A percentile compares a stretch with the other conserved stretches of the same genome.
Evolutionary conservation across 2,797 vertebrate species (phyloP).

Genomic region (Danio aesculapii): DNA sequence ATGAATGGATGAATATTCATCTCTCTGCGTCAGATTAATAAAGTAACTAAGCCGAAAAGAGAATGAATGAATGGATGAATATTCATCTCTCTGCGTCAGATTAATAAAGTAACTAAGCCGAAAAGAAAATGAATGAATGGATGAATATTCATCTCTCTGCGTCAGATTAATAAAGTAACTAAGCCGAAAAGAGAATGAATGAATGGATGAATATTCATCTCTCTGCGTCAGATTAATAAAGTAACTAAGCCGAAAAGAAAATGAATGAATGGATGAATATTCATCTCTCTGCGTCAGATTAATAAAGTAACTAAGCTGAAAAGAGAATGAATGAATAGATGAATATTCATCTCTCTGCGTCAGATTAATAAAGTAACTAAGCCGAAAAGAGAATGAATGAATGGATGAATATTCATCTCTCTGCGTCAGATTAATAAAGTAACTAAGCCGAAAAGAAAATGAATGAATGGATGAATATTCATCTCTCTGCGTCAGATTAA

Average conservation of each 20-base stretch:
- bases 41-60: neutral
- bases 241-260: neutral
- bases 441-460: neutral
- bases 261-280: neutral
- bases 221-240: neutral
- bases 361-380: neutral
- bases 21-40: neutral
- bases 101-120: neutral
- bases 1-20: neutral
- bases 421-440: too few relatives aligned
- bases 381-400: too few relatives aligned
- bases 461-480: neutral
- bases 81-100: neutral
- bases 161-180: neutral
- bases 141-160: neutral
- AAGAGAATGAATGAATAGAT: too few relatives aligned
- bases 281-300: neutral
- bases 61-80: too few relatives aligned
- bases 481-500: neutral
- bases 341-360: neutral
- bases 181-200: too few relatives aligned
- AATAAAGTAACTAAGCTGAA: neutral
- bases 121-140: too few relatives aligned
- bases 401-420: neutral
- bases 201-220: neutral